Conservation (phyloP, 2,888 invertebrate species). For the Ethmia dodecea region DNA sequence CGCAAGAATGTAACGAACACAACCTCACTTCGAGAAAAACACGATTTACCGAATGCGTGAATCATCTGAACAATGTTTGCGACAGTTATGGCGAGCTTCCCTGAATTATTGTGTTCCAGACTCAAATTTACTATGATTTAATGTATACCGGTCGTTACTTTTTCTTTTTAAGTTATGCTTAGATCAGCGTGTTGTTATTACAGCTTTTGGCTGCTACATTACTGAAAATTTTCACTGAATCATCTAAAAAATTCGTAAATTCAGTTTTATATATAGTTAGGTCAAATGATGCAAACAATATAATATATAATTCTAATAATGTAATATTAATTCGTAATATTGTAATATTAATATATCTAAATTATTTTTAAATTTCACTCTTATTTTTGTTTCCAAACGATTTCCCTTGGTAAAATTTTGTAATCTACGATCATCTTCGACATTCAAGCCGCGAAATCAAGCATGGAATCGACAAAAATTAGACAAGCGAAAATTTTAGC, state of each 20-base stretch:
- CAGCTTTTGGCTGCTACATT: too few species aligned
- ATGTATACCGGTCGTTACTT: slow-evolving; percentile 50
- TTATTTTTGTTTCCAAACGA: too few species aligned
- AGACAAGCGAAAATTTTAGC: slow-evolving; percentile 64
- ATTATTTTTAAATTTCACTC: too few species aligned
- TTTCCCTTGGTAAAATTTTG: too few species aligned
- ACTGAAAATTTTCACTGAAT: too few species aligned
- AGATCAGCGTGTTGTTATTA: too few species aligned
- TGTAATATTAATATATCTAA: too few species aligned
- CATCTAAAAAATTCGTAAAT: not conserved
- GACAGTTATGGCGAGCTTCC: slow-evolving; percentile 64
- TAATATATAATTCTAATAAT: too few species aligned
- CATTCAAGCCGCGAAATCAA: slow-evolving; percentile 49
- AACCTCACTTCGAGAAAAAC: slow-evolving; percentile 34
- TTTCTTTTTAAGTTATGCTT: slow-evolving; percentile 32
- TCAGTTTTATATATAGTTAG: too few species aligned
- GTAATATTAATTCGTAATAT: too few species aligned
- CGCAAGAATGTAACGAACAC: slow-evolving; percentile 8
- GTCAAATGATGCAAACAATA: too few species aligned
- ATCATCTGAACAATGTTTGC: slow-evolving; percentile 66
- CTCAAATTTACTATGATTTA: slow-evolving; percentile 68
- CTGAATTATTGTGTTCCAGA: slow-evolving; percentile 66
- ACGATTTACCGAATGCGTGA: slow-evolving; percentile 59
- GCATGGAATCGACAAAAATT: slow-evolving; percentile 65
- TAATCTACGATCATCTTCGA: too few species aligned